Evolutionary conservation across 1,140 invertebrate genomes (phyloP), one percentile per base, ranked within the genome.

Genomic region (Drosophila baimaii): DNA sequence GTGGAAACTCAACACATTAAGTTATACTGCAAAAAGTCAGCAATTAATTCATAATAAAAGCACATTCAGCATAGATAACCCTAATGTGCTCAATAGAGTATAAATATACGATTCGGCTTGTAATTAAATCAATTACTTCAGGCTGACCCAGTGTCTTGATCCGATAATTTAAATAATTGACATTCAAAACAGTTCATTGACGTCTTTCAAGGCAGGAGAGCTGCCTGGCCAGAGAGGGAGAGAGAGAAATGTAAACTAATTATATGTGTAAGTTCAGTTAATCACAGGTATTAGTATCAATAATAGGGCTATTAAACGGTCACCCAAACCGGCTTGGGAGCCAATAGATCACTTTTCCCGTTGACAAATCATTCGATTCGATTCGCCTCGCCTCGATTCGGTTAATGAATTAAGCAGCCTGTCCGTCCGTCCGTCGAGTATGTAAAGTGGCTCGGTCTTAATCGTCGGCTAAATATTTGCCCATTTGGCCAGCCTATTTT

Each of bases 101-200:
- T 63, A 51, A 64, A 41, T 25, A 51, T 21, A 21, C 31, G n/a
- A 49, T 29, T 41, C 44, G 27, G 8, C 39, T 64, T 15, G 47
- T 64, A 66, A 66, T 64, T 49, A 25, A 68, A 39, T 62, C 39
- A 65, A 65, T 65, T 65, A 46, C n/a, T 31, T 5, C 3, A 29
- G 12, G 39, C 37, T 21, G 46, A 29, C 39, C 63, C 29, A 59
- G 10, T 2, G 39, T 13, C 23, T 29, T 46, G 63, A 63, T 44
- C 21, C 17, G 29, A 31, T 65, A n/a, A 65, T 62, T 65, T 65
- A 35, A 65, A 46, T 63, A 65, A 65, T 65, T 63, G 63, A 44
- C 29, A 23, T 65, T 47, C 31, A 66, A 37, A 63, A 35, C 55
- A 27, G 54, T 59, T 59, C 17, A 39, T 27, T 39, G 62, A 19